phyloP scores from a whole-genome alignment of 1,140 invertebrate species.

The Thalassaphorura encarpata region DNA sequence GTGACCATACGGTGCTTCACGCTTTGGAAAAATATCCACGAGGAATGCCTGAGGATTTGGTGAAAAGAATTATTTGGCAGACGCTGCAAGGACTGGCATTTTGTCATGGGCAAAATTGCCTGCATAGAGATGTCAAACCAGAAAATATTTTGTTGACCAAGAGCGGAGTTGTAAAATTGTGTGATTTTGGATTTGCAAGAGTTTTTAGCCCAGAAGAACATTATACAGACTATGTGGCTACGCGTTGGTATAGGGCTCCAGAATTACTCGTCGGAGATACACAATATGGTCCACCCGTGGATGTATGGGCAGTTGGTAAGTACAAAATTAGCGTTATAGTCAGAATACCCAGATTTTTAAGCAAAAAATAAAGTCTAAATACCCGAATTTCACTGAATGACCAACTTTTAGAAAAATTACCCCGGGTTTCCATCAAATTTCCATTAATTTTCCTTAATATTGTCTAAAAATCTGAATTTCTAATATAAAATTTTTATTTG shows the following conservation, averaged over 20 bases:
- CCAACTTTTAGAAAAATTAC: too few species aligned
- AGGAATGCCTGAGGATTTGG: conserved; percentile 68
- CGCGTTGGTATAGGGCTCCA: conserved; percentile 94
- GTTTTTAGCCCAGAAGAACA: conserved; percentile 96
- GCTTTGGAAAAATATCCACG: conserved; percentile 85
- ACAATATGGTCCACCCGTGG: conserved; percentile 91
- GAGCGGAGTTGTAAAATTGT: conserved; percentile 92
- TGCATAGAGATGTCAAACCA: conserved; percentile 95
- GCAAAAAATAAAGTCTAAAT: too few species aligned
- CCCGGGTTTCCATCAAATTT: too few species aligned
- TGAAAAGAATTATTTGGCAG: conserved; percentile 90
- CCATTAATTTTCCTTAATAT: not conserved
- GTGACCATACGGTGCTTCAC: conserved; percentile 91
- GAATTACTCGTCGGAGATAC: conserved; percentile 96
- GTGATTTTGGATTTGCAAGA: conserved; percentile 97
- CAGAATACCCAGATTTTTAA: too few species aligned
- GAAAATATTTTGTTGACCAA: conserved; percentile 97
- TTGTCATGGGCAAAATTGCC: conserved; percentile 92
- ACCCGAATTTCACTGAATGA: too few species aligned
- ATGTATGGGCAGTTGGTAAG: conserved; percentile 87
- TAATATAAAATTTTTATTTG: too few species aligned
- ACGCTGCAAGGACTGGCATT: conserved; percentile 89
- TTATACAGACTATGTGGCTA: conserved; percentile 99
- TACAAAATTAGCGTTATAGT: too few species aligned
- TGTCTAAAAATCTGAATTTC: too few species aligned